phyloP scores from a whole-genome alignment of 1,140 invertebrate genomes.

The Apis dorsata region DNA sequence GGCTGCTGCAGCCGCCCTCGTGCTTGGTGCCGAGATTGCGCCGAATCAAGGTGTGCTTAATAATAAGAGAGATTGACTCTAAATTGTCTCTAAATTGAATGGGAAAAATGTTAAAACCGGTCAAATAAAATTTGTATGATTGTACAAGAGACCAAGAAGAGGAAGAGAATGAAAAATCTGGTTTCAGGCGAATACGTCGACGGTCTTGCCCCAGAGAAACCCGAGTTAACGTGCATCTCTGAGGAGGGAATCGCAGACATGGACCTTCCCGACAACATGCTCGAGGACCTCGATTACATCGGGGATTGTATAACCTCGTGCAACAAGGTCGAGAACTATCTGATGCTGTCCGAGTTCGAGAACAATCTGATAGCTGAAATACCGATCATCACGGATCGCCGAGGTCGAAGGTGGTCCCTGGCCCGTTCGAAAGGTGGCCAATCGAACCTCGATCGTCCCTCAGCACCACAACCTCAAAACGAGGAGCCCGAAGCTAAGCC shows the following conservation, averaged over 20 bases:
- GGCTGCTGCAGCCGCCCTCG: slow-evolving; percentile 78
- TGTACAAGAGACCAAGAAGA: no score
- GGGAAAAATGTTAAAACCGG: no score
- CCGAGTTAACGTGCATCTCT: slow-evolving; percentile 92
- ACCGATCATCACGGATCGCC: slow-evolving; percentile 86
- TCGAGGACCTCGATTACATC: slow-evolving; percentile 90
- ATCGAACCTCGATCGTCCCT: slow-evolving; percentile 56
- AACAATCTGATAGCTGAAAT: slow-evolving; percentile 91
- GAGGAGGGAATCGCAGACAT: slow-evolving; percentile 92
- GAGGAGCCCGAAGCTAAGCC: slow-evolving; percentile 64
- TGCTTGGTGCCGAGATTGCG: slow-evolving; percentile 71
- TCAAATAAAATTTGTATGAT: not conserved
- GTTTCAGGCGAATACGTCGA: slow-evolving; percentile 66
- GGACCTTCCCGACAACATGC: slow-evolving; percentile 89
- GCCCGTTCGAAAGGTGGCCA: slow-evolving; percentile 76
- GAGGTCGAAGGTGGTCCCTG: slow-evolving; percentile 86
- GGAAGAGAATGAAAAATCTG: not conserved
- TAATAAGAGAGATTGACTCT: not conserved
- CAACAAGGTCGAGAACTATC: slow-evolving; percentile 92
- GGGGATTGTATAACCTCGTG: slow-evolving; percentile 93
- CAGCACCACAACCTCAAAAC: slow-evolving; percentile 22
- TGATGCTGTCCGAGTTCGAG: slow-evolving; percentile 93
- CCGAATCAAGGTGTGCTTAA: slow-evolving; percentile 67
- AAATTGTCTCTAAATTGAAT: no score
- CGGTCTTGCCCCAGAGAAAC: slow-evolving; percentile 79